Evolutionary conservation across 1,140 invertebrate genomes (phyloP).

Genomic region (Drosophila littoralis): DNA sequence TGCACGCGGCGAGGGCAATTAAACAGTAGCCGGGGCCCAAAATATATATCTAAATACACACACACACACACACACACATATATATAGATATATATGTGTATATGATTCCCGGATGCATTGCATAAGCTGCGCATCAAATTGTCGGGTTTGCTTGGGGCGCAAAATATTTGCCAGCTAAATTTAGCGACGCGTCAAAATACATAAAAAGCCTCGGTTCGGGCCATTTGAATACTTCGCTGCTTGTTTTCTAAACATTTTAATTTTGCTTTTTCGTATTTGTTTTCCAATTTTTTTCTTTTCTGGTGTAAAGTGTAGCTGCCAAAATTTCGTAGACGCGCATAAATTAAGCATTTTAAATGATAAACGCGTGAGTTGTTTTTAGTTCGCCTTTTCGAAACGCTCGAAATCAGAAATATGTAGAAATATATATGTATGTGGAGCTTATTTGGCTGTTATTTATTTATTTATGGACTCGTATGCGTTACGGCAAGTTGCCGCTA

Average conservation of each 20-base stretch:
- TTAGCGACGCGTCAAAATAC: constrained; percentile 71
- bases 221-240: constrained; percentile 56
- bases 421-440: neutral
- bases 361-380: constrained; percentile 57
- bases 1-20: constrained; percentile 53
- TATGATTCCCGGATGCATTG: constrained; percentile 71
- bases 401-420: constrained; percentile 31
- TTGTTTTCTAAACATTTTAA: constrained; percentile 45
- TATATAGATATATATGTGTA: constrained; percentile 4
- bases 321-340: constrained; percentile 52
- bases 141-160: constrained; percentile 36
- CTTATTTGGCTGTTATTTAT: constrained; percentile 3
- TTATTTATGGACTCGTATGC: constrained; percentile 38
- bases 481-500: neutral
- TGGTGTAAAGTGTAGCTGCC: constrained; percentile 64
- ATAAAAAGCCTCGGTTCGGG: constrained; percentile 49
- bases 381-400: constrained; percentile 23
- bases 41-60: constrained; percentile 1
- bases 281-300: constrained; percentile 32
- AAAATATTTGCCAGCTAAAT: constrained; percentile 78
- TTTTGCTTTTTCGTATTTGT: constrained; percentile 14
- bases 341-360: constrained; percentile 66
- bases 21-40: constrained; percentile 47
- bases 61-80: neutral
- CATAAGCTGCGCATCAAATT: constrained; percentile 59